Evolutionary conservation across 2,888 invertebrate genomes (phyloP), one percentile per base, ranked within the genome.

Genomic region (Eristalis pertinax): DNA sequence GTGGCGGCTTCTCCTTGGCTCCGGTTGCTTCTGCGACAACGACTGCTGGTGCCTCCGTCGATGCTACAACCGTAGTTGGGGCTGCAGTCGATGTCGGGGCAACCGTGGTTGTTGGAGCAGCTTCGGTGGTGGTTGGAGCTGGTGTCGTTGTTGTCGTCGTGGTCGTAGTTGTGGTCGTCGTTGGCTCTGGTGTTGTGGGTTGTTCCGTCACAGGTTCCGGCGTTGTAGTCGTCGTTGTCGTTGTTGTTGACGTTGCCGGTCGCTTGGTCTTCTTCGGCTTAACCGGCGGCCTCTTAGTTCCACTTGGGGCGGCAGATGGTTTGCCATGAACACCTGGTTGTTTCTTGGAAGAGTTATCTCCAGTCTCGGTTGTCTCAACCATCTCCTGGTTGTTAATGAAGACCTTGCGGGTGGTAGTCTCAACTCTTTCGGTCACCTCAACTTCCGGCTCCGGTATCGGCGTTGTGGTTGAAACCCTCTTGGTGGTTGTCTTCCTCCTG

Each of bases 301-400:
- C 90, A 41, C 35, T 15, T 19, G 70, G 70, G 24, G 11, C 35
- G 7, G 67, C n/a, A 0, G 68, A 65, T 32, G 87, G 84, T 22
- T 65, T 84, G 1, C 43, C 38, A n/a, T 67, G 65, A 24, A 15
- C 26, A n/a, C 77, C 79, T 1, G 68, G 81, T 0, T 90, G 91
- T 26, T 90, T 90, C 70, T 92, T 92, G 38, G 77, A 89, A 19
- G 89, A 70, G 13, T 88, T 88, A 1, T 89, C 90, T 10, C 43
- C 50, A 41, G 89, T 89, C 60, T 90, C 91, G 0, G 89, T 89
- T 38, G 90, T 90, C 11, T 91, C 91, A 0, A 91, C 85, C 0
- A 92, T 80, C 72, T 92, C 92, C 24, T 92, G 90, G 63, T 93
- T 92, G 65, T 92, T 92, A 38, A 91, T 90, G 69, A 92, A 92